These are phyloP conservation scores for Tragelaphus buxtoni DNA, from an alignment of 2,113 vertebrate genomes.

Conservation along the genomic window DNA sequence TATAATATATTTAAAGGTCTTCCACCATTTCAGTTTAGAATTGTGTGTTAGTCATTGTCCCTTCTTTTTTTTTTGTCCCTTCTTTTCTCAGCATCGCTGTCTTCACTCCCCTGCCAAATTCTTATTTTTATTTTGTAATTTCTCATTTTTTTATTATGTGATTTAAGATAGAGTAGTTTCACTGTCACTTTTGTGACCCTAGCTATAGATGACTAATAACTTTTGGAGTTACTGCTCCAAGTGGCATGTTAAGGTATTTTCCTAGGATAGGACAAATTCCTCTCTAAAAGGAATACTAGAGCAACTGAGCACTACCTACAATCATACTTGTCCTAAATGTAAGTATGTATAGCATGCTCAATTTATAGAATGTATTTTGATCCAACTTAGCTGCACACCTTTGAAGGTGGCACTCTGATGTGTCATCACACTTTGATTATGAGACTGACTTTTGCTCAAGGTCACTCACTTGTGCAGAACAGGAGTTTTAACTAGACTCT, in stretches of 20 bases:
- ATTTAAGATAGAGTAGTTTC: neutral
- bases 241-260: neutral
- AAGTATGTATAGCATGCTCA: neutral
- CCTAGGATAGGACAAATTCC: neutral
- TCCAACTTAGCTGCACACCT: neutral
- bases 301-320: neutral
- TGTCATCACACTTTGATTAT: neutral
- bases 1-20: neutral
- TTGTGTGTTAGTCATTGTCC: neutral
- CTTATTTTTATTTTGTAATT: slow-evolving; percentile 10
- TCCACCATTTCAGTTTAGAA: neutral
- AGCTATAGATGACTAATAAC: neutral
- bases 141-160: neutral
- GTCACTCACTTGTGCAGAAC: neutral
- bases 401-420: neutral
- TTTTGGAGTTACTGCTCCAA: slow-evolving; percentile 32
- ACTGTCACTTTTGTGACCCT: neutral
- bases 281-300: neutral
- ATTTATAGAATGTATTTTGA: neutral
- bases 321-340: neutral
- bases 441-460: slow-evolving; percentile 23
- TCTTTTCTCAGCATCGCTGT: neutral
- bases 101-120: neutral
- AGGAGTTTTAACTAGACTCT: neutral
- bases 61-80: neutral